Conservation (phyloP, 2,113 vertebrate species). For the Lipophrys pholis region DNA sequence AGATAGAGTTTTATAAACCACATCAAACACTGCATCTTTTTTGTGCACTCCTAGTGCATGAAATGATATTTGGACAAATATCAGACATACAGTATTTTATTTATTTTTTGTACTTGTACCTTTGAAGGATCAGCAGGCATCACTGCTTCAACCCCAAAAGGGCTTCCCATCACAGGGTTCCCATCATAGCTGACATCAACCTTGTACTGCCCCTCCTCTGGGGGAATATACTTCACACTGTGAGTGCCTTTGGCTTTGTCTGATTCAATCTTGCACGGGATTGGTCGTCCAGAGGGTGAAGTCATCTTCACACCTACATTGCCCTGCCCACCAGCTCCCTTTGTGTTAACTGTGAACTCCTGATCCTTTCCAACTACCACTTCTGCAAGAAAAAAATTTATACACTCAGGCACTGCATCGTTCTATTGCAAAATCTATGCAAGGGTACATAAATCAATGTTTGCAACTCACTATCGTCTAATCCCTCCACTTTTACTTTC, state of each 20-base stretch:
- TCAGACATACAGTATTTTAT: too few relatives aligned
- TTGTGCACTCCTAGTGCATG: too few relatives aligned
- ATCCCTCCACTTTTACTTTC: conserved; percentile 91
- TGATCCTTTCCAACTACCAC: conserved; percentile 92
- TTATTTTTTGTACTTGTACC: conserved; percentile 74
- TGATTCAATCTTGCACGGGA: conserved; percentile 92
- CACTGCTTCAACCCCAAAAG: conserved; percentile 91
- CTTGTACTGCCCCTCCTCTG: conserved; percentile 93
- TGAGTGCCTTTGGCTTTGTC: conserved; percentile 86
- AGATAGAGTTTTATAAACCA: background rate
- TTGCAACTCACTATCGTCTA: conserved; percentile 88
- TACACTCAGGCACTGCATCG: background rate
- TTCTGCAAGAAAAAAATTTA: conserved; percentile 77
- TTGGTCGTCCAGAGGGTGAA: conserved; percentile 89
- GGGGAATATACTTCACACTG: conserved; percentile 89
- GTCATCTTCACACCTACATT: conserved; percentile 91
- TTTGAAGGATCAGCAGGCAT: conserved; percentile 94
- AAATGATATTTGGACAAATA: too few relatives aligned
- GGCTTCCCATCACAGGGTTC: conserved; percentile 92
- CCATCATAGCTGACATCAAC: conserved; percentile 94
- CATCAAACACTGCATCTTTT: too few relatives aligned
- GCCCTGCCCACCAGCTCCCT: conserved; percentile 91
- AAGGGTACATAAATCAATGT: background rate
- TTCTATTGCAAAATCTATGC: conserved; percentile 25
- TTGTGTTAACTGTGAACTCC: conserved; percentile 89